These are phyloP conservation scores for Nothocercus julius DNA, from an alignment of 2,113 vertebrate species.

Conservation along the genomic window DNA sequence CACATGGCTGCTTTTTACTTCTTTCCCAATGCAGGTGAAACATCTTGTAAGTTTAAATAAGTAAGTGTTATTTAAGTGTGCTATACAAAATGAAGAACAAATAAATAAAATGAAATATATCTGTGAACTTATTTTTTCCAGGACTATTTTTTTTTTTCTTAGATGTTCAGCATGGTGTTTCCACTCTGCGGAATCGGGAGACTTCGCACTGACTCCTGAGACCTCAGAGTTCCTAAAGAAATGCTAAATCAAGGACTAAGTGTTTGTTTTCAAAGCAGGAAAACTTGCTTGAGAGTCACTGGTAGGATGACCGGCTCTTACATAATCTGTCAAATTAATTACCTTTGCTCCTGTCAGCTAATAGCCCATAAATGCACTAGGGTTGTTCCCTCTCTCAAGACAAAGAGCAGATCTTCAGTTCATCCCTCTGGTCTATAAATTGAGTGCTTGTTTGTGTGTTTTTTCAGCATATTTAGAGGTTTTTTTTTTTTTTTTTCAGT, in stretches of 20 bases:
- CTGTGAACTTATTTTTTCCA: not conserved
- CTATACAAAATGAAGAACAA: conserved; percentile 62
- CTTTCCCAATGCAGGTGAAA: conserved; percentile 33
- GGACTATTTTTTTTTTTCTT: not conserved
- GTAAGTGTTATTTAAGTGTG: conserved; percentile 4
- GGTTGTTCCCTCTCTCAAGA: not conserved
- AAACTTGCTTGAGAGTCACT: not conserved
- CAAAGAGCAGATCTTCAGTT: not conserved
- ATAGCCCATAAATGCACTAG: not conserved
- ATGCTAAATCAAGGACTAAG: not conserved
- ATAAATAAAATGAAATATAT: conserved; percentile 9
- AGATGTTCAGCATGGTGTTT: not conserved
- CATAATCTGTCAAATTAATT: not conserved
- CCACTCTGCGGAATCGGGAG: not conserved
- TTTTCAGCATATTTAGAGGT: not conserved
- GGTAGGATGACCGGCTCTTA: not conserved
- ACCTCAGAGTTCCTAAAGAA: not conserved
- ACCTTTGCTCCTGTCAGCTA: not conserved
- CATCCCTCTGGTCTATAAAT: not conserved
- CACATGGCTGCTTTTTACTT: conserved; percentile 45
- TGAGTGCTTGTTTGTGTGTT: not conserved
- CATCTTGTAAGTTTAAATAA: conserved; percentile 40
- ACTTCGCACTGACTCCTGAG: not conserved
- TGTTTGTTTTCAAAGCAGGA: not conserved
- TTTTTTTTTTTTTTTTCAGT: not conserved